Evolutionary conservation across 2,888 invertebrate species (phyloP), one percentile per base, ranked within the genome.

Genomic region (Philhelius pedissequus): DNA sequence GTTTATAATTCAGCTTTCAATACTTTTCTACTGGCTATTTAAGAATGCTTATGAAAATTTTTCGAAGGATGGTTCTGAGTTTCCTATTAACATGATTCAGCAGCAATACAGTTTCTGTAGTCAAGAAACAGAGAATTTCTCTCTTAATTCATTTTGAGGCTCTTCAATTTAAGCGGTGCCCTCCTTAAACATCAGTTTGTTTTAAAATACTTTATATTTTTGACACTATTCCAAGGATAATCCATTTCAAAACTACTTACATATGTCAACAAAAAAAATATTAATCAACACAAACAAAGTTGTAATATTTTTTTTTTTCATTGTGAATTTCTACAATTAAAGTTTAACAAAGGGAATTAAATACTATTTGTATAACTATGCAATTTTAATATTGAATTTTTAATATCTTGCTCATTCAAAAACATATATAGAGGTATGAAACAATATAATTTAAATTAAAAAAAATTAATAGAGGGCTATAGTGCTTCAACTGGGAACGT

Each of bases 331-430:
- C 78, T 74, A 83, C 69, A 79, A 69, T n/a, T n/a, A n/a, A 78
- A 78, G 70, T 69, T 79, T 69, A 79, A 83, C 50, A 83, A 30
- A 50, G 82, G 82, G 71, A 77, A 77, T 68, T 62, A 48, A 45
- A n/a, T 20, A n/a, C n/a, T n/a, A n/a, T n/a, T n/a, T n/a, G n/a
- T 18, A 32, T 70, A 62, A 66, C 32, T 83, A 74, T 83, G 83
- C 83, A 83, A 74, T 50, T 78, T 74, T 45, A 64, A 81, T n/a
- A n/a, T 81, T 64, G 18, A 81, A 81, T 76, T 64, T 66, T 76
- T 45, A 79, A 83, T 74, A 60, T 78, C 64, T 69, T 83, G 78
- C 83, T 83, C 83, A 83, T 83, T 83, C 83, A 78, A 83, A 83
- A 83, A 79, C n/a, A 82, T 45, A 43, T 48, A 48, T 38, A n/a